A percentile compares a stretch with the other conserved stretches of the same genome.
Evolutionary conservation across 2,797 vertebrate genomes (phyloP).

Genomic region (Scleropages formosus): DNA sequence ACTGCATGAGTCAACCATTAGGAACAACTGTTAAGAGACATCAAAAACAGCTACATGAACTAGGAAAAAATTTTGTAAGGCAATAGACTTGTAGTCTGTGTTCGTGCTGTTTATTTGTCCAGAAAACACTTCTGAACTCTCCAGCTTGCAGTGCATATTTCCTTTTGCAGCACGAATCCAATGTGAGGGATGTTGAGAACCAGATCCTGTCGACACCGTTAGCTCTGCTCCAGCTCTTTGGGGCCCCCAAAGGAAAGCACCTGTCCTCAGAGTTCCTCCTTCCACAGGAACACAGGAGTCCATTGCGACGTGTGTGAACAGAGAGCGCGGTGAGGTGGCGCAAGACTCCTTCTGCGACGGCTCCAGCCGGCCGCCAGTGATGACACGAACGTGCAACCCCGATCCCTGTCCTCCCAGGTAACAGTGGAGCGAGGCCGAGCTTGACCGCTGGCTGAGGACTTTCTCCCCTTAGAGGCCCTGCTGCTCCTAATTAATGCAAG

Average conservation of each 20-base stretch:
- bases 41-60: too few species aligned
- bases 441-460: too few species aligned
- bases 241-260: too few species aligned
- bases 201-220: constrained; percentile 2
- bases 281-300: constrained; percentile 79
- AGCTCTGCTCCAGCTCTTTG: background rate
- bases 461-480: too few species aligned
- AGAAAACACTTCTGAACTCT: too few species aligned
- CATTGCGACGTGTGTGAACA: constrained; percentile 76
- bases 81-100: too few species aligned
- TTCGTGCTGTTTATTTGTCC: too few species aligned
- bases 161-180: too few species aligned
- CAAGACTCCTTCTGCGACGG: constrained; percentile 71
- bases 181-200: too few species aligned
- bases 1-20: background rate
- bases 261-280: background rate
- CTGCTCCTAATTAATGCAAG: too few species aligned
- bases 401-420: constrained; percentile 84
- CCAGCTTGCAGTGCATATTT: background rate
- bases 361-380: constrained; percentile 69
- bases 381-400: constrained; percentile 74
- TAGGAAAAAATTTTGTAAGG: too few species aligned
- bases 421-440: background rate
- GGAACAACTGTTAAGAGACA: too few species aligned
- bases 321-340: constrained; percentile 63